Percentiles rank a stretch among this genome's conserved stretches.
Evolutionary conservation across 92 coral and sea anemone genomes (phyloP).

Genomic region (Epizoanthus rinbou): DNA sequence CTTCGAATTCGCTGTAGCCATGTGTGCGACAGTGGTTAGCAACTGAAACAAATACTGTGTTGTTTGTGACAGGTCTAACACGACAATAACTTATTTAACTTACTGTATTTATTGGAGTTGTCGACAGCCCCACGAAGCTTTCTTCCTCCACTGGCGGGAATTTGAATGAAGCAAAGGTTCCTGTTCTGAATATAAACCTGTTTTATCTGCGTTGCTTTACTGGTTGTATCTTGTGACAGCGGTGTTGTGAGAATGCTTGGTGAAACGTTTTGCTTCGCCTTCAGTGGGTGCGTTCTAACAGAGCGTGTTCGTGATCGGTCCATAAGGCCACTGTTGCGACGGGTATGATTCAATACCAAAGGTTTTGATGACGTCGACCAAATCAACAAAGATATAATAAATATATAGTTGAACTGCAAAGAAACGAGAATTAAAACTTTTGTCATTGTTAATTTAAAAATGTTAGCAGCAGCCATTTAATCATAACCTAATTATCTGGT

Average conservation of each 20-base stretch:
- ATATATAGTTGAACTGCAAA: slow-evolving; percentile 21
- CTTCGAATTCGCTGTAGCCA: no score
- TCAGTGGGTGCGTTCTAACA: slow-evolving; percentile 1
- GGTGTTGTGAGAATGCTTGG: background rate
- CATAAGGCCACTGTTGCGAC: background rate
- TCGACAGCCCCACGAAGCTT: slow-evolving; percentile 26
- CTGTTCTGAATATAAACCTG: slow-evolving; percentile 51
- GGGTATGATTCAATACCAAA: background rate
- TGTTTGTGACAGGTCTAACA: background rate
- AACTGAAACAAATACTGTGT: background rate
- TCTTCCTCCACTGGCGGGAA: slow-evolving; percentile 48
- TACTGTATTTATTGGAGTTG: slow-evolving; percentile 24
- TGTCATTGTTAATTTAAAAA: background rate
- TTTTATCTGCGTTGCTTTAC: slow-evolving; percentile 48
- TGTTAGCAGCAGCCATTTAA: background rate
- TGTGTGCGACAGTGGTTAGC: no score
- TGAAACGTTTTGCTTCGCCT: background rate
- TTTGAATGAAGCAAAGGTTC: slow-evolving; percentile 62
- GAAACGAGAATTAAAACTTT: background rate
- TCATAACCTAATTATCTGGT: no score
- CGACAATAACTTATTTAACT: background rate
- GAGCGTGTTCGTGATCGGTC: background rate
- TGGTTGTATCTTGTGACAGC: slow-evolving; percentile 1
- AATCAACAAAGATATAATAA: slow-evolving; percentile 8
- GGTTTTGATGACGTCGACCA: background rate